A percentile compares a stretch with the other conserved stretches of the same genome.
phyloP scores from a whole-genome alignment of 2,113 vertebrate genomes.

The Corynorhinus townsendii region DNA sequence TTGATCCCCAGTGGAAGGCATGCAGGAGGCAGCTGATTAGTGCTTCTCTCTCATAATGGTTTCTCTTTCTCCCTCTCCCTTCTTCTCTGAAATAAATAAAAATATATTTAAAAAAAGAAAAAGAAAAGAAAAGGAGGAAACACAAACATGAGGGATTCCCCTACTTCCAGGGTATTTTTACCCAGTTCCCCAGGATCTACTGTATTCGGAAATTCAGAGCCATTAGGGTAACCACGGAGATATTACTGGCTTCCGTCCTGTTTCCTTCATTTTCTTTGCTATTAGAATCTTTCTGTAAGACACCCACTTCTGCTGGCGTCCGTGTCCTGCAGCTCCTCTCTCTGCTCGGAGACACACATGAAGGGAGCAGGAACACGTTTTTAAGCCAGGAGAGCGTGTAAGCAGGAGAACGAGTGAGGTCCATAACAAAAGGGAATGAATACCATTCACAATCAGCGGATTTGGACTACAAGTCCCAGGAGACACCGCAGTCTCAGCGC shows the following conservation, averaged over 20 bases:
- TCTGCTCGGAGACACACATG: background rate
- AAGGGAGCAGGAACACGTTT: background rate
- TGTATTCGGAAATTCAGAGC: background rate
- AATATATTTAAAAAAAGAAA: no score
- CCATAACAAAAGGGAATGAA: background rate
- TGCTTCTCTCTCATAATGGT: no score
- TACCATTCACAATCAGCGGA: background rate
- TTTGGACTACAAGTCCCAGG: slow-evolving; percentile 76
- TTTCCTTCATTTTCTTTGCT: slow-evolving; percentile 63
- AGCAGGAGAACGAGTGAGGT: no score
- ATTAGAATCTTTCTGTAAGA: slow-evolving; percentile 34
- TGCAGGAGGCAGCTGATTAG: no score
- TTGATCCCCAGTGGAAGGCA: no score
- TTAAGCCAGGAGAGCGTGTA: background rate
- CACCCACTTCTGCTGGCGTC: background rate
- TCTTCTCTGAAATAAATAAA: no score
- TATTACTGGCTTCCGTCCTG: background rate
- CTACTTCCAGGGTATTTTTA: background rate
- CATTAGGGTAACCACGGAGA: slow-evolving; percentile 34
- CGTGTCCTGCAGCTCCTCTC: background rate
- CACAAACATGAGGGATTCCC: background rate
- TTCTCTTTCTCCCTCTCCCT: no score
- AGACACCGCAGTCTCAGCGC: background rate
- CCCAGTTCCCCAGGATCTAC: background rate
- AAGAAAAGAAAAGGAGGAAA: background rate